phyloP scores from a whole-genome alignment of 1,140 invertebrate genomes.

The Drosophila elegans region DNA sequence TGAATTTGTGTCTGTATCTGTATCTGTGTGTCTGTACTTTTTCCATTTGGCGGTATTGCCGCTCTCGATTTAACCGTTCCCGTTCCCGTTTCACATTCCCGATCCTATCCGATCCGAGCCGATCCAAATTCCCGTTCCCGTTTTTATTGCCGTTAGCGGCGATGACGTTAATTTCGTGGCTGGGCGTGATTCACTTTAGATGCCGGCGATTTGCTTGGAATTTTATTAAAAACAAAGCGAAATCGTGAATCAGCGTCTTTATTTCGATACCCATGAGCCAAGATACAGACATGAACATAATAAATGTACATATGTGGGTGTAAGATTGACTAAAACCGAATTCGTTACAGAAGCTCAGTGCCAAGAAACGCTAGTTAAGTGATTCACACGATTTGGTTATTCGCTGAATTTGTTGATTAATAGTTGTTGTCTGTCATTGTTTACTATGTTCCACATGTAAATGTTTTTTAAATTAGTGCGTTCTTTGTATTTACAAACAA shows the following conservation, averaged over 20 bases:
- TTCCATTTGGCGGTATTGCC: neutral
- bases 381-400: slow-evolving; percentile 17
- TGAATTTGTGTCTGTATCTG: neutral
- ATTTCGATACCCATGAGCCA: slow-evolving; percentile 10
- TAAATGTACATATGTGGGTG: slow-evolving; percentile 9
- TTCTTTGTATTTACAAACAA: neutral
- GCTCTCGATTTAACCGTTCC: slow-evolving; percentile 1
- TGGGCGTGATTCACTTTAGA: slow-evolving; percentile 51
- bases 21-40: neutral
- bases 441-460: neutral
- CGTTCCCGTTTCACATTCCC: slow-evolving; percentile 3
- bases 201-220: slow-evolving; percentile 60
- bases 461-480: neutral
- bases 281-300: neutral
- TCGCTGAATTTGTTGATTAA: neutral
- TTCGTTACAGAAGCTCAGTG: neutral
- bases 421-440: neutral
- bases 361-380: slow-evolving; percentile 5
- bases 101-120: slow-evolving; percentile 1
- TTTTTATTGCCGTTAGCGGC: slow-evolving; percentile 24
- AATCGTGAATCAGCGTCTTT: slow-evolving; percentile 45
- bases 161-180: slow-evolving; percentile 34
- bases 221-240: slow-evolving; percentile 49
- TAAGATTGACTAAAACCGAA: slow-evolving; percentile 17
- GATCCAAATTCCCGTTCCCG: slow-evolving; percentile 1